Percentiles rank a stretch among this genome's conserved stretches.
Conservation (phyloP, 2,797 vertebrate species). For the Propithecus perrieri region DNA sequence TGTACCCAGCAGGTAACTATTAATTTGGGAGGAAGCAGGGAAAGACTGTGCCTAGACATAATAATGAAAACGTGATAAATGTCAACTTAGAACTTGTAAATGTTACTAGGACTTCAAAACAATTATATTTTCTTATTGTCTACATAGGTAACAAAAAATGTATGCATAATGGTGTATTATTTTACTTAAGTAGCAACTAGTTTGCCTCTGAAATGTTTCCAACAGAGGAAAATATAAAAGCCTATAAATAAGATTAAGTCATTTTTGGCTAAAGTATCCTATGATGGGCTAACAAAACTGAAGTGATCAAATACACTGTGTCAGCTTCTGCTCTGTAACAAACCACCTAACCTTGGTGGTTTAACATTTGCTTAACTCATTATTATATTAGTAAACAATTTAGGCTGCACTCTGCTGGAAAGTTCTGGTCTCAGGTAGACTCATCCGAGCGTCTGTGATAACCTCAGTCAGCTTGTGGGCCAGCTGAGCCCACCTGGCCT, state of each 20-base stretch:
- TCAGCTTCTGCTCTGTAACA: not conserved
- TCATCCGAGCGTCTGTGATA: not conserved
- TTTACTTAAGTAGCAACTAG: not conserved
- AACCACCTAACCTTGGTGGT: not conserved
- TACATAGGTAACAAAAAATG: not conserved
- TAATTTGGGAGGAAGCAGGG: not conserved
- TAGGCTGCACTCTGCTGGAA: not conserved
- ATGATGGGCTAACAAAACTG: not conserved
- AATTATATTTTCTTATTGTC: not conserved
- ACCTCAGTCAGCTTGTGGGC: not conserved
- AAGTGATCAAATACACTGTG: not conserved
- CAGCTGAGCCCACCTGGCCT: not conserved
- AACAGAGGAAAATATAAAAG: constrained; percentile 2
- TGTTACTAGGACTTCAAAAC: not conserved
- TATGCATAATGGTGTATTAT: not conserved
- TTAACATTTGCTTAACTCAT: not conserved
- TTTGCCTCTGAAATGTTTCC: constrained; percentile 4
- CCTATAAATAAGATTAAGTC: not conserved
- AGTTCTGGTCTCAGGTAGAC: not conserved
- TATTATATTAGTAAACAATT: not conserved
- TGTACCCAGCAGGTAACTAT: constrained; percentile 36
- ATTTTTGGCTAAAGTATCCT: not conserved
- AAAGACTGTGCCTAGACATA: constrained; percentile 4
- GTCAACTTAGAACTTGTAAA: constrained; percentile 6
- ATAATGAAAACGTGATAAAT: constrained; percentile 64